Base-by-base conservation (phyloP, 1,140 invertebrate genomes). In the Melipona quadrifasciata region DNA sequence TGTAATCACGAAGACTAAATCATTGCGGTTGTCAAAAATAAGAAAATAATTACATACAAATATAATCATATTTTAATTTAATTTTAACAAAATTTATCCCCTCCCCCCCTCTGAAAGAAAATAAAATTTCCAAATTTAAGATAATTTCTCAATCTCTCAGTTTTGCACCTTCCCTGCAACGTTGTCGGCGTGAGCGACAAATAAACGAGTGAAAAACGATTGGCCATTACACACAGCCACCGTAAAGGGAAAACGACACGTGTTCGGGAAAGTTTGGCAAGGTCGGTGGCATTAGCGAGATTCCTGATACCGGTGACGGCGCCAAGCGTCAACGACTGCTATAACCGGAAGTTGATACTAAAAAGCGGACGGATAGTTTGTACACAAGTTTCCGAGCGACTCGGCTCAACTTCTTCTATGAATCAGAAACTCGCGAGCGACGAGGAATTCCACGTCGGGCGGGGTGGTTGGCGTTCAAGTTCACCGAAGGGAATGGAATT, bases 321-420 rank as follows among this genome's bases (percentile, higher is more conserved):
- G 17, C 47, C 31, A 16, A 51, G 39, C 39, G 39, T 47, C 27
- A 16, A 51, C 76, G 17, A 67, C 19, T 34, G 64, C 65, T 67
- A 55, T 53, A 67, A 47, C 39, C 19, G 34, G 53, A 78, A 67
- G 76, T 68, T 78, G 76, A 65, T 65, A 24, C 61, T 55, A 78
- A 78, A 78, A 78, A 78, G 76, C 64, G 47, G 24, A 51, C 6
- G 39, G 34, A 51, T 67, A 67, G 76, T 78, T 78, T 78, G 76
- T 78, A 78, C 76, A 67, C 64, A 53, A 78, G 64, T 78, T 78
- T 11, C 76, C 19, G 21, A 27, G 47, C 76, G 76, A 53, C 64
- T 78, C 61, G 75, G 75, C 65, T 78, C 27, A 78, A 78, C 76
- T 78, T 78, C 76, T 78, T 78, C 76, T 68, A 78, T 78, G 76